Evolutionary conservation across 2,113 vertebrate genomes (phyloP), one percentile per base, ranked within the genome.

Genomic region (Chauna torquata): DNA sequence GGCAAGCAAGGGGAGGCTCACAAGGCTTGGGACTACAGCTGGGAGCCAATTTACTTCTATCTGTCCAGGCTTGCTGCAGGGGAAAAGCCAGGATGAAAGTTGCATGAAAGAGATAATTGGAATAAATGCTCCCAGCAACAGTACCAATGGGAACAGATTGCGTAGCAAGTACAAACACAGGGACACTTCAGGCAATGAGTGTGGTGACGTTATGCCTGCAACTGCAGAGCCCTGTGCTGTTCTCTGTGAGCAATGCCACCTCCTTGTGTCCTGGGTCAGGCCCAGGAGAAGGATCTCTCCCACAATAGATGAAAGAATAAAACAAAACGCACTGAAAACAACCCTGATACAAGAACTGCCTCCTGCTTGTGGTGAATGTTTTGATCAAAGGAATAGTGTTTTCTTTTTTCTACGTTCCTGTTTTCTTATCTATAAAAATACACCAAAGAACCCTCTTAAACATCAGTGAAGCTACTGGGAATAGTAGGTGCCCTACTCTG

Each of bases 281-380:
- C n/a, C 17, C 49, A 77, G n/a, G 27, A 74, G 52, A 85, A 90
- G 24, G 34, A 65, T 16, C 8, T 80, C 72, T 78, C 30, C 4
- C n/a, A 23, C 8, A 70, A 16, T 0, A 28, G 18, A n/a, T 27
- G 14, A 74, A 91, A 93, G 36, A 62, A 81, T n/a, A 38, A 7
- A 78, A 66, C 27, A 81, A 92, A 92, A 66, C 25, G 12, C 15
- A 25, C 45, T 45, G 59, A 86, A 88, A 68, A 17, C 3, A 32
- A 44, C 32, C 14, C 0, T 0, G 9, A 32, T 11, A 62, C 2
- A 42, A 52, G n/a, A 77, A 36, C 5, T 2, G 0, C 12, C 91
- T 89, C 19, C 59, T 75, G 50, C 18, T 82, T 92, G 4, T 70
- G 42, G 18, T 70, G 22, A 72, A 47, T 10, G 9, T 8, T 81